Conservation (phyloP, 2,797 vertebrate species). For the Lateolabrax maculatus region DNA sequence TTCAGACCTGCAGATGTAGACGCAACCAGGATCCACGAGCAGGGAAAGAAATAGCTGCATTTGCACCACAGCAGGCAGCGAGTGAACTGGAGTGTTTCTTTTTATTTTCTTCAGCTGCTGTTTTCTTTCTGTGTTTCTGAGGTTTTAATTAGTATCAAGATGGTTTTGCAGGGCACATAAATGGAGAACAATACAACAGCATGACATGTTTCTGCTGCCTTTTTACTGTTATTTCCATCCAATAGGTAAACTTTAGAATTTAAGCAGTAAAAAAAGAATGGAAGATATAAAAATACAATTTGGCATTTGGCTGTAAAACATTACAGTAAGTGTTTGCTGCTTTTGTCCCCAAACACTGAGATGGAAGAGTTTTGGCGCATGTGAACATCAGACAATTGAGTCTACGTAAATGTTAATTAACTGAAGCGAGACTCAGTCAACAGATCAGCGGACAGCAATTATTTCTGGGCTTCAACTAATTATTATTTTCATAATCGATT, state of each 20-base stretch:
- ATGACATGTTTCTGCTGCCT: background rate
- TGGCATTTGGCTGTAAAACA: too few species aligned
- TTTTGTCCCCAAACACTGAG: too few species aligned
- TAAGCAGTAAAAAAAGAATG: background rate
- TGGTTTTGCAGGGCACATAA: background rate
- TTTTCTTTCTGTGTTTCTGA: background rate
- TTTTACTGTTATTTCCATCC: too few species aligned
- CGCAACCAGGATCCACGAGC: background rate
- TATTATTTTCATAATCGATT: too few species aligned
- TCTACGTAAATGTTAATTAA: too few species aligned
- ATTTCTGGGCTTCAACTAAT: too few species aligned
- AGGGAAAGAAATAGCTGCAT: background rate
- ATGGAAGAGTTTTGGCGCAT: too few species aligned
- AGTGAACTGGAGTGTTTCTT: background rate
- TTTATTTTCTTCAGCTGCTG: background rate
- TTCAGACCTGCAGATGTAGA: background rate
- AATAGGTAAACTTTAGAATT: background rate
- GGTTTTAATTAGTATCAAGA: slow-evolving; percentile 1
- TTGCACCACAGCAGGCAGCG: background rate
- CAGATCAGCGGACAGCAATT: too few species aligned
- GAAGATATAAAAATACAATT: too few species aligned
- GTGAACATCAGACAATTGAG: too few species aligned
- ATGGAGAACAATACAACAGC: background rate
- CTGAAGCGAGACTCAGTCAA: too few species aligned
- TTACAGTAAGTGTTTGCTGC: too few species aligned